A percentile compares a stretch with the other conserved stretches of the same genome.
Evolutionary conservation across 2,888 invertebrate species (phyloP).

Genomic region (Leptothorax acervorum): DNA sequence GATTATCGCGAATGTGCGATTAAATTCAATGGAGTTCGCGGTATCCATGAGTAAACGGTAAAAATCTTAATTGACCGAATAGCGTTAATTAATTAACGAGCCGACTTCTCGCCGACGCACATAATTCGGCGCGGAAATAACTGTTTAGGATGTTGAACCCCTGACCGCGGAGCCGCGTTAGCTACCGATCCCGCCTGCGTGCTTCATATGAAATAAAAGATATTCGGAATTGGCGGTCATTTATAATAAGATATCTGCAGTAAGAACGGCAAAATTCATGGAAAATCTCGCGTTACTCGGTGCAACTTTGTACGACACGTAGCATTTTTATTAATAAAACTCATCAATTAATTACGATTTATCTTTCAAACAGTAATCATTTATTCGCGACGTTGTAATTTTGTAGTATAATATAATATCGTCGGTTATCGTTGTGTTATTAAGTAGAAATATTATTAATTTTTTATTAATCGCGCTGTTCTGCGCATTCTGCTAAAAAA

Average conservation of each 20-base stretch:
- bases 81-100: conserved; percentile 49
- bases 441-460: neutral
- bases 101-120: conserved; percentile 2
- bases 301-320: conserved; percentile 8
- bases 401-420: neutral
- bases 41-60: neutral
- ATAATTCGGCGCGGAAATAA: conserved; percentile 51
- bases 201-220: conserved; percentile 8
- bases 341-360: neutral
- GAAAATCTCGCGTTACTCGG: conserved; percentile 21
- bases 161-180: conserved; percentile 19
- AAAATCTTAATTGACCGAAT: conserved; percentile 47
- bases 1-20: conserved; percentile 28
- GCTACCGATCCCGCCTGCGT: conserved; percentile 20
- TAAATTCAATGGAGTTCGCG: conserved; percentile 26
- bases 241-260: conserved; percentile 15
- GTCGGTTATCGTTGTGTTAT: neutral
- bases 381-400: neutral
- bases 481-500: neutral
- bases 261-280: neutral
- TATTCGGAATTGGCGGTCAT: conserved; percentile 17
- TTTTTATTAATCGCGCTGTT: neutral
- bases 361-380: neutral
- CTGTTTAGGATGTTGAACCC: conserved; percentile 46
- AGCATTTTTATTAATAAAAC: neutral